Evolutionary conservation across 2,888 invertebrate species (phyloP).

Genomic region (Drosophila dives): DNA sequence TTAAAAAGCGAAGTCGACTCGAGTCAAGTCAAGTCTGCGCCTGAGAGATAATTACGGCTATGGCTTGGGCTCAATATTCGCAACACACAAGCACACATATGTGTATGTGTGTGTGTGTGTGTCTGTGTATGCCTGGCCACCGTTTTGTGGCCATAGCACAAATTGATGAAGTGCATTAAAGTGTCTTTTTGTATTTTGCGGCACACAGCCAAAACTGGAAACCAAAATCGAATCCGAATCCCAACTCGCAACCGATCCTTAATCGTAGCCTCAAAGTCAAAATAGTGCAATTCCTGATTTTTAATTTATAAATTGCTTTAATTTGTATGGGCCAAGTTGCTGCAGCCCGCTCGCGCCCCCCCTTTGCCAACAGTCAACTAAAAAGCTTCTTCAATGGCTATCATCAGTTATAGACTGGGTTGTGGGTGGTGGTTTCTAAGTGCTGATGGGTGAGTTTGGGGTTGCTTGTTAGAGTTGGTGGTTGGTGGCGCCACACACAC

Average conservation of each 20-base stretch:
- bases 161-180: slow-evolving; percentile 77
- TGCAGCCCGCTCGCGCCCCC: not conserved
- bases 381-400: not conserved
- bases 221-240: slow-evolving; percentile 5
- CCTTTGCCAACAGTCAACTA: not conserved
- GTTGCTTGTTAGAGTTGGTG: not conserved
- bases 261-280: not conserved
- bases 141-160: slow-evolving; percentile 64
- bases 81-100: slow-evolving; percentile 2
- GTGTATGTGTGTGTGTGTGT: not conserved
- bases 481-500: slow-evolving; percentile 9
- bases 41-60: slow-evolving; percentile 70
- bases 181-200: slow-evolving; percentile 81
- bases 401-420: slow-evolving; percentile 2
- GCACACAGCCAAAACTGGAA: slow-evolving; percentile 23
- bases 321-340: slow-evolving; percentile 25
- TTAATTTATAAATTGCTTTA: slow-evolving; percentile 46
- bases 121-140: slow-evolving; percentile 18
- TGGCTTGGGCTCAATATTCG: slow-evolving; percentile 27
- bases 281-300: slow-evolving; percentile 26
- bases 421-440: not conserved
- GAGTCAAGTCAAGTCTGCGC: slow-evolving; percentile 48
- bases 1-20: slow-evolving; percentile 55
- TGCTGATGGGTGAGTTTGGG: not conserved
- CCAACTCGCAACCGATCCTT: not conserved